phyloP scores from a whole-genome alignment of 2,888 invertebrate species.

The Pollenia angustigena region DNA sequence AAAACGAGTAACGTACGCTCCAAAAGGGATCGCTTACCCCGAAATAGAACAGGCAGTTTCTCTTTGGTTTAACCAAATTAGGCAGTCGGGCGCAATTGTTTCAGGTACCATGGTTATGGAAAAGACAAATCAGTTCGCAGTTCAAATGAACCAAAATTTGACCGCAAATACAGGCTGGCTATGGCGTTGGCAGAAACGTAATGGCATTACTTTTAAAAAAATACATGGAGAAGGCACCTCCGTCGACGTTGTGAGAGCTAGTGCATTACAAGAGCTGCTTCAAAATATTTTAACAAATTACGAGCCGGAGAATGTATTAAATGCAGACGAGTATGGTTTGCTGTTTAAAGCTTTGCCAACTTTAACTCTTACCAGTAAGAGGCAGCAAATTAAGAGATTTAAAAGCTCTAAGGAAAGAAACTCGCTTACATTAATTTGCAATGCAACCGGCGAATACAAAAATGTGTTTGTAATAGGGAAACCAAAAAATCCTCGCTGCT shows the following conservation, averaged over 20 bases:
- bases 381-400: too few species aligned
- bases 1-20: slow-evolving; percentile 19
- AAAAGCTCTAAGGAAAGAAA: too few species aligned
- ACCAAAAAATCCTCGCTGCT: slow-evolving; percentile 58
- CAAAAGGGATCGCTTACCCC: slow-evolving; percentile 30
- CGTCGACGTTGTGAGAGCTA: slow-evolving; percentile 9
- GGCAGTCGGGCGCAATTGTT: too few species aligned
- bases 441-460: too few species aligned
- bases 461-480: slow-evolving; percentile 56
- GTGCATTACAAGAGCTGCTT: slow-evolving; percentile 35
- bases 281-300: slow-evolving; percentile 15
- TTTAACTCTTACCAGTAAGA: slow-evolving; percentile 1
- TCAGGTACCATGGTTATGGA: background rate
- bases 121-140: slow-evolving; percentile 28
- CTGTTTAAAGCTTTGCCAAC: slow-evolving; percentile 34
- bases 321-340: slow-evolving; percentile 19
- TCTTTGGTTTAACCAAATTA: background rate
- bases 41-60: slow-evolving; percentile 22
- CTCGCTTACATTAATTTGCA: too few species aligned
- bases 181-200: slow-evolving; percentile 45
- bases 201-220: slow-evolving; percentile 27
- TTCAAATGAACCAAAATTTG: slow-evolving; percentile 41
- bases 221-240: slow-evolving; percentile 32
- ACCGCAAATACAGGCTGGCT: slow-evolving; percentile 37
- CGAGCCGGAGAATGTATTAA: slow-evolving; percentile 8